Percentiles rank a stretch among this genome's conserved stretches.
Conservation (phyloP, 2,888 invertebrate genomes). For the Tachina fera region DNA sequence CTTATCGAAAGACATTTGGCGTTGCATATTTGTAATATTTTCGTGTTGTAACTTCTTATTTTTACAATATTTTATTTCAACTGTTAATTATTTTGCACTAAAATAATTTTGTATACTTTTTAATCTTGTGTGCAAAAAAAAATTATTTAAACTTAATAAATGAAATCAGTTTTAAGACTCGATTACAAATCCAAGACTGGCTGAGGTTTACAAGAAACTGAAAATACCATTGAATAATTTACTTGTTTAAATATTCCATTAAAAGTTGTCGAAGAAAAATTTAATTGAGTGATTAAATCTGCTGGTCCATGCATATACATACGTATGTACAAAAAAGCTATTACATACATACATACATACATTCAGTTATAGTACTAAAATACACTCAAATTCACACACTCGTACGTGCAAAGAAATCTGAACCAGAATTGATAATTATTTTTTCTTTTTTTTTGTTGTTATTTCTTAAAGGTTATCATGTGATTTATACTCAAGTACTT, state of each 20-base stretch:
- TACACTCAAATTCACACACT: constrained; percentile 27
- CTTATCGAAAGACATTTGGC: constrained; percentile 81
- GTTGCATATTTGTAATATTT: constrained; percentile 74
- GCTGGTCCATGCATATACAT: constrained; percentile 35
- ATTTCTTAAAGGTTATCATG: constrained; percentile 60
- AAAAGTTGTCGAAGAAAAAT: constrained; percentile 13
- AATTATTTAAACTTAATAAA: too few species aligned
- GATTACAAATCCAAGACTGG: constrained; percentile 60
- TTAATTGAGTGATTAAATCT: constrained; percentile 43
- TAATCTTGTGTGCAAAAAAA: not conserved
- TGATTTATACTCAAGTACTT: constrained; percentile 3
- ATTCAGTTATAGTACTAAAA: constrained; percentile 3
- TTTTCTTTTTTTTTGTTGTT: not conserved
- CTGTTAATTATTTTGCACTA: constrained; percentile 25
- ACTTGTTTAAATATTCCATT: constrained; percentile 78
- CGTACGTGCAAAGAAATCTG: constrained; percentile 24
- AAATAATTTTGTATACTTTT: not conserved
- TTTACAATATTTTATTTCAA: not conserved
- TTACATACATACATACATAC: not conserved
- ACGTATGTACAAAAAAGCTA: too few species aligned
- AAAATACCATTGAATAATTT: constrained; percentile 49
- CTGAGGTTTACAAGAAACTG: constrained; percentile 70
- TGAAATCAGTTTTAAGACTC: too few species aligned
- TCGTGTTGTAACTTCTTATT: constrained; percentile 30
- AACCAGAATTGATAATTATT: constrained; percentile 66